Evolutionary conservation across 2,888 invertebrate species (phyloP).

Genomic region (Rhodophaea formosa): DNA sequence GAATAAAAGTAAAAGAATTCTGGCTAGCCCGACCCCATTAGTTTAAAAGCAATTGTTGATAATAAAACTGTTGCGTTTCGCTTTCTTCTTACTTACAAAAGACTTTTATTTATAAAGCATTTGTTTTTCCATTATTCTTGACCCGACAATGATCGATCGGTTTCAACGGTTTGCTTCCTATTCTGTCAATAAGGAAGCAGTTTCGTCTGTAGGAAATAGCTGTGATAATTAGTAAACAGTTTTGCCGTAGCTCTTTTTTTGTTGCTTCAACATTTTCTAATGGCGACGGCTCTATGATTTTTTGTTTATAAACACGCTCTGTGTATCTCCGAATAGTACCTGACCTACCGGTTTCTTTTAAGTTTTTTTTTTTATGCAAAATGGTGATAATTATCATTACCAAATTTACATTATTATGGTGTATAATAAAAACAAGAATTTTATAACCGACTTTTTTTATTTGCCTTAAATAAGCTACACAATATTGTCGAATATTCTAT

Average conservation of each 20-base stretch:
- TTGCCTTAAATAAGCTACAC: too few species aligned
- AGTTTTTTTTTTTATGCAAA: too few species aligned
- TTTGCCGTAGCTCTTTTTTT: background rate
- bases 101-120: background rate
- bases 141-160: background rate
- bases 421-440: too few species aligned
- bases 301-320: background rate
- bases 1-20: constrained; percentile 34
- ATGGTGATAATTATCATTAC: too few species aligned
- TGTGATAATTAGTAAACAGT: constrained; percentile 6
- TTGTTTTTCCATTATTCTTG: background rate
- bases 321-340: background rate
- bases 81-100: constrained; percentile 22
- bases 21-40: constrained; percentile 14
- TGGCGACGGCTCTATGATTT: background rate
- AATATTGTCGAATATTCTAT: too few species aligned
- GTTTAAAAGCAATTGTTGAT: constrained; percentile 19
- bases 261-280: background rate
- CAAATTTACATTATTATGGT: too few species aligned
- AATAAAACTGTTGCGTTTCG: constrained; percentile 22
- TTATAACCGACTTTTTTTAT: too few species aligned
- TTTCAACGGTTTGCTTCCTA: constrained; percentile 9
- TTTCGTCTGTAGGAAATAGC: background rate
- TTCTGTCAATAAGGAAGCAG: constrained; percentile 9
- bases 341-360: background rate